Percentiles rank a stretch among this genome's conserved stretches.
phyloP scores from a whole-genome alignment of 2,888 invertebrate species.

The Itoplectis maculator region DNA sequence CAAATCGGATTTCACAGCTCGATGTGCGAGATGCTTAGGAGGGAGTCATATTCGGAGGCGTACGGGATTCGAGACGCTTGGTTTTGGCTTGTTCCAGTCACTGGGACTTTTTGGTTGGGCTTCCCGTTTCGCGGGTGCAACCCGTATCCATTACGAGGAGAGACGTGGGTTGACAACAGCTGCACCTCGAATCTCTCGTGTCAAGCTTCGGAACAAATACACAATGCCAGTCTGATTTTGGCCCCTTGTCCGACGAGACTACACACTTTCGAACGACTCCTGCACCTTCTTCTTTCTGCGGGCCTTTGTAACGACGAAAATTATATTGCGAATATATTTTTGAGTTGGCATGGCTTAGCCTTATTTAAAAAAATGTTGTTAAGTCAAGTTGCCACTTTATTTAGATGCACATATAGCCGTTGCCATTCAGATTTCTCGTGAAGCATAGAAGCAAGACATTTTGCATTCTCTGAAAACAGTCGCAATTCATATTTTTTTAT shows the following conservation, averaged over 20 bases:
- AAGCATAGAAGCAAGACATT: background rate
- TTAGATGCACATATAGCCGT: background rate
- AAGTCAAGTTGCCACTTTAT: background rate
- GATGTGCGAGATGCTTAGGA: constrained; percentile 14
- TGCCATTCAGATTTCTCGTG: background rate
- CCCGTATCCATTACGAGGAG: constrained; percentile 74
- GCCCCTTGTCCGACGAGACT: constrained; percentile 70
- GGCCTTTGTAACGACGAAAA: constrained; percentile 16
- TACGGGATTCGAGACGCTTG: constrained; percentile 52
- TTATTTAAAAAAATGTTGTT: background rate
- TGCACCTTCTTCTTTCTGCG: constrained; percentile 13
- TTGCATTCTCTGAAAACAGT: constrained; percentile 10
- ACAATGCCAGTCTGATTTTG: constrained; percentile 77
- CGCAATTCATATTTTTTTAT: constrained; percentile 28
- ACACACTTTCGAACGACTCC: constrained; percentile 44
- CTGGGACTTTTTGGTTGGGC: constrained; percentile 56
- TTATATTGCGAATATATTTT: constrained; percentile 37
- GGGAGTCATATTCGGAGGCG: constrained; percentile 51
- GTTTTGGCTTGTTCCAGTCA: constrained; percentile 55
- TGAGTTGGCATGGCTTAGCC: background rate
- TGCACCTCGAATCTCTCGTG: constrained; percentile 71
- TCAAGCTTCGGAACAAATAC: constrained; percentile 75
- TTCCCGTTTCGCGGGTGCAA: constrained; percentile 70
- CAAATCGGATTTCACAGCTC: constrained; percentile 64
- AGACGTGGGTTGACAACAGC: constrained; percentile 76